Evolutionary conservation across 2,797 vertebrate genomes (phyloP).

Genomic region (Melanotaenia nigrans): DNA sequence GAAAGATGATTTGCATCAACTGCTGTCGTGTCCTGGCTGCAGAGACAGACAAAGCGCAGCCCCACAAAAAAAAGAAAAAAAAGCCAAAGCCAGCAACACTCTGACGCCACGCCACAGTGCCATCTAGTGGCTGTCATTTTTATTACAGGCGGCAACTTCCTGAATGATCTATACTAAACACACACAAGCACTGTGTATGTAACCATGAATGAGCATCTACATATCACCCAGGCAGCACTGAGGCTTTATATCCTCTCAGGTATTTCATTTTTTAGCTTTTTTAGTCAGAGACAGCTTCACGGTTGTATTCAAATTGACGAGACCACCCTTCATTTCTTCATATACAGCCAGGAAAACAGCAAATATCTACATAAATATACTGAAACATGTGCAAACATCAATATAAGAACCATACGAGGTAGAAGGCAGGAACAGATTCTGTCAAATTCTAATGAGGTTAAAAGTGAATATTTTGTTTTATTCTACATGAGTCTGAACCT

Average conservation of each 20-base stretch:
- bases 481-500: background rate
- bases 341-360: background rate
- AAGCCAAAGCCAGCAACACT: slow-evolving; percentile 11
- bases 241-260: slow-evolving; percentile 44
- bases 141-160: slow-evolving; percentile 33
- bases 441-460: background rate
- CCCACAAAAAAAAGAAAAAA: slow-evolving; percentile 1
- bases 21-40: slow-evolving; percentile 62
- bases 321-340: background rate
- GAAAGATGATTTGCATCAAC: slow-evolving; percentile 71
- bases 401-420: background rate
- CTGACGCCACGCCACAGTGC: slow-evolving; percentile 63
- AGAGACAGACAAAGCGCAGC: slow-evolving; percentile 74
- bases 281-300: too few species aligned
- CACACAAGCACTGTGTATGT: slow-evolving; percentile 5
- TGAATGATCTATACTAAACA: background rate
- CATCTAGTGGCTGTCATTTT: slow-evolving; percentile 60
- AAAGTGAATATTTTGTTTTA: background rate
- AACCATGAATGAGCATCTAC: background rate
- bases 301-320: too few species aligned
- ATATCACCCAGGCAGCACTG: background rate
- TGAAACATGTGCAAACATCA: background rate
- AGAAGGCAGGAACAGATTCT: background rate
- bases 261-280: slow-evolving; percentile 41
- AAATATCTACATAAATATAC: background rate